These are phyloP conservation scores for Acinonyx jubatus DNA, from an alignment of 2,113 vertebrate species.

Conservation along the genomic window DNA sequence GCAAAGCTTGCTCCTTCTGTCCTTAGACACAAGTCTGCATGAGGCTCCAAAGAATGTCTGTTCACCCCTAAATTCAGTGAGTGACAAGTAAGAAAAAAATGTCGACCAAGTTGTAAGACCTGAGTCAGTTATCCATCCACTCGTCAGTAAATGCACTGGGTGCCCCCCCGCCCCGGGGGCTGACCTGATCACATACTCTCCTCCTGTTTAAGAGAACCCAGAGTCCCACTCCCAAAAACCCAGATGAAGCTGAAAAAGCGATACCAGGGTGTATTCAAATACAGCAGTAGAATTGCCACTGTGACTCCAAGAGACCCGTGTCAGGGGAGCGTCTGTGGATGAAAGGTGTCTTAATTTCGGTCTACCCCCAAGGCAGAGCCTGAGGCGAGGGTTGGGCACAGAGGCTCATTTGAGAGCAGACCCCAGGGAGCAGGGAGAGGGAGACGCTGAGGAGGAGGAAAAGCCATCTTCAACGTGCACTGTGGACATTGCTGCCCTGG, in stretches of 20 bases:
- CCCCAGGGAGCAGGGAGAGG: not conserved
- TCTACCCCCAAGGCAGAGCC: not conserved
- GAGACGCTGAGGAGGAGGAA: not conserved
- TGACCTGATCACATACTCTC: fast-evolving
- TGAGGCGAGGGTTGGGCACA: not conserved
- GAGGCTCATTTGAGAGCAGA: not conserved
- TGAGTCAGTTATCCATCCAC: not conserved
- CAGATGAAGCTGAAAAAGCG: fast-evolving
- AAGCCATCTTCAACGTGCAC: fast-evolving
- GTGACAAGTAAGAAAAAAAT: not conserved
- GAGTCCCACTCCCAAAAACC: not conserved
- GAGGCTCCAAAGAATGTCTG: not conserved
- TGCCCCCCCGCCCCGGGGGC: fast-evolving
- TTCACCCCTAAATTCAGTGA: not conserved
- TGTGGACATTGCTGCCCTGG: fast-evolving
- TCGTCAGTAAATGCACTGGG: fast-evolving
- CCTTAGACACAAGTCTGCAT: not conserved
- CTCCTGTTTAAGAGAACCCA: not conserved
- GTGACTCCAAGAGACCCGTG: no score
- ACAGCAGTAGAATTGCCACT: not conserved
- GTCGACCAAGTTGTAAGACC: no score
- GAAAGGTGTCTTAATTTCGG: not conserved
- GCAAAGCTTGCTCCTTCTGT: not conserved
- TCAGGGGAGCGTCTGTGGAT: not conserved
- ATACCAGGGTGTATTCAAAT: fast-evolving